Conservation (phyloP, 2,797 vertebrate species). For the Pogoniulus pusillus region DNA sequence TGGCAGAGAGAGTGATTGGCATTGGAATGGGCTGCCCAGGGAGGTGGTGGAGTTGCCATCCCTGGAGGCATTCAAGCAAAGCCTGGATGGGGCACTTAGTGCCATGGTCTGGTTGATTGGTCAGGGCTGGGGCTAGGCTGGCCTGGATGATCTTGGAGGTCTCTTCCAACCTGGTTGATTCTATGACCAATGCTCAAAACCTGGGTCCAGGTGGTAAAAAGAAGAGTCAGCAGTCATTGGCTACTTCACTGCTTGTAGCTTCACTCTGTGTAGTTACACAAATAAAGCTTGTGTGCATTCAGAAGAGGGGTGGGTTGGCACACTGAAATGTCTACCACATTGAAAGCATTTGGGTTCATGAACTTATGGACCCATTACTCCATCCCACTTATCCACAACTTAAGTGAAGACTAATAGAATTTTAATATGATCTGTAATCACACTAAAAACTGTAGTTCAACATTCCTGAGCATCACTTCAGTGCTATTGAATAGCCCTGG, state of each 20-base stretch:
- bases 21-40: no score
- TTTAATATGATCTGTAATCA: conserved; percentile 76
- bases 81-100: no score
- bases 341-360: not conserved
- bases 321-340: not conserved
- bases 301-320: not conserved
- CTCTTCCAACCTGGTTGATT: no score
- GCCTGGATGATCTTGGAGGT: no score
- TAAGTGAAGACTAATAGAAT: conserved; percentile 70
- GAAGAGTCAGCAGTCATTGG: not conserved
- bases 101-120: no score
- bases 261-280: not conserved
- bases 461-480: conserved; percentile 62
- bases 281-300: not conserved
- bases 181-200: not conserved
- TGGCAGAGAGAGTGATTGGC: no score
- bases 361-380: not conserved
- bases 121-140: no score
- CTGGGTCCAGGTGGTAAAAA: not conserved
- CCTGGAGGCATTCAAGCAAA: no score
- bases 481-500: conserved; percentile 41
- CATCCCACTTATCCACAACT: not conserved
- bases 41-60: no score
- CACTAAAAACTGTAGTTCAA: conserved; percentile 68
- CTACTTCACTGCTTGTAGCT: not conserved